Evolutionary conservation across 2,113 vertebrate species (phyloP).

Genomic region (Pomatorhinus ruficollis): DNA sequence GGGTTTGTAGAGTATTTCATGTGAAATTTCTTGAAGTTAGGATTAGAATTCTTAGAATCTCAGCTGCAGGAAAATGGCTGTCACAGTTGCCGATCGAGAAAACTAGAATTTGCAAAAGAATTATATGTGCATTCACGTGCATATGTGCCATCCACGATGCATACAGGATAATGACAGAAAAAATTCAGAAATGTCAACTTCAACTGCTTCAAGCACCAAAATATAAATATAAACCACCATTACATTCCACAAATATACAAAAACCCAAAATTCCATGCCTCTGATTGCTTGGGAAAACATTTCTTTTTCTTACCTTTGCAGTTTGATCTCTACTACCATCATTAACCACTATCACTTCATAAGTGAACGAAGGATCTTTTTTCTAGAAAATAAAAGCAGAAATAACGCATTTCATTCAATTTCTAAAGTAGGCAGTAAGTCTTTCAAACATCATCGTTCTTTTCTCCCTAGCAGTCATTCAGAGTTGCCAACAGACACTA

Average conservation of each 20-base stretch:
- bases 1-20: not conserved
- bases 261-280: not conserved
- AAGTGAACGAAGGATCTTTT: conserved; percentile 82
- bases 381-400: conserved; percentile 77
- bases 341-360: conserved; percentile 93
- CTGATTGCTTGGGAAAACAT: not conserved
- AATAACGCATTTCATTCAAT: not conserved
- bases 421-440: not conserved
- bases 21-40: not conserved
- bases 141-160: not conserved
- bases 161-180: not conserved
- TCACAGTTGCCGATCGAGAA: not conserved
- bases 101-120: not conserved
- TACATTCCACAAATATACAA: not conserved
- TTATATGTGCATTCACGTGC: not conserved
- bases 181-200: not conserved
- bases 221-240: not conserved
- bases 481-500: not conserved
- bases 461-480: not conserved
- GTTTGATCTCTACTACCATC: conserved; percentile 96
- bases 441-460: not conserved
- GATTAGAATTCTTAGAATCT: not conserved
- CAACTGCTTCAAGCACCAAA: not conserved
- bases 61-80: not conserved
- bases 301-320: conserved; percentile 78